A percentile compares a stretch with the other conserved stretches of the same genome.
phyloP scores from a whole-genome alignment of 64 coral and sea anemone species.

The Trachythela sp. region DNA sequence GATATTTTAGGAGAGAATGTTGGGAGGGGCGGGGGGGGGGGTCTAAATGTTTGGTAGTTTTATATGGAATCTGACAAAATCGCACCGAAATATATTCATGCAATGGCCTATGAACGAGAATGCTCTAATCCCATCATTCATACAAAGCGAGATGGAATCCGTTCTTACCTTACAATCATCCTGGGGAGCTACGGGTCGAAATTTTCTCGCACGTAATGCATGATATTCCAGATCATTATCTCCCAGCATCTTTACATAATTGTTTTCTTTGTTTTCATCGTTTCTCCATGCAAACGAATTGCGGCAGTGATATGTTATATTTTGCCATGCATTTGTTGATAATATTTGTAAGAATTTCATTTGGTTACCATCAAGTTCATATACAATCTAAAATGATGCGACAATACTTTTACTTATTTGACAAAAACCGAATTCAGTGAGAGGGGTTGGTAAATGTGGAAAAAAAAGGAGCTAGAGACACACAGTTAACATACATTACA shows the following conservation, averaged over 20 bases:
- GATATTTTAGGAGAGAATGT: too few species aligned
- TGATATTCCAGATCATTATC: constrained; percentile 18
- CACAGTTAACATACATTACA: too few species aligned
- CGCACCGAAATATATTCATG: too few species aligned
- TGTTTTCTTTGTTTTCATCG: not conserved
- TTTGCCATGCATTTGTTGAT: not conserved
- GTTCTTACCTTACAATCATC: constrained; percentile 2
- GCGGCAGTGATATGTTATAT: not conserved
- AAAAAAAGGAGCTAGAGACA: too few species aligned
- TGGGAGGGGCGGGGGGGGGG: too few species aligned
- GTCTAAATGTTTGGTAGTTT: too few species aligned
- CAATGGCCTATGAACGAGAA: too few species aligned
- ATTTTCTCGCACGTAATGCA: not conserved
- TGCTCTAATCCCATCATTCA: too few species aligned
- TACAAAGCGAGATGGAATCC: not conserved
- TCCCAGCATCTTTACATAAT: not conserved
- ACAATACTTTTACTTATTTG: not conserved
- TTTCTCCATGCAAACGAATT: not conserved
- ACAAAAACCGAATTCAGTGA: too few species aligned
- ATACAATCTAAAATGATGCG: not conserved
- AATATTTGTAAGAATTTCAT: constrained; percentile 24
- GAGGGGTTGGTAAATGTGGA: too few species aligned
- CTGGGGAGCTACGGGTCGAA: not conserved
- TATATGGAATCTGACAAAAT: too few species aligned
- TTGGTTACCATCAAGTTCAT: constrained; percentile 17